phyloP scores from a whole-genome alignment of 2,888 invertebrate genomes.

The Bedellia somnulentella region DNA sequence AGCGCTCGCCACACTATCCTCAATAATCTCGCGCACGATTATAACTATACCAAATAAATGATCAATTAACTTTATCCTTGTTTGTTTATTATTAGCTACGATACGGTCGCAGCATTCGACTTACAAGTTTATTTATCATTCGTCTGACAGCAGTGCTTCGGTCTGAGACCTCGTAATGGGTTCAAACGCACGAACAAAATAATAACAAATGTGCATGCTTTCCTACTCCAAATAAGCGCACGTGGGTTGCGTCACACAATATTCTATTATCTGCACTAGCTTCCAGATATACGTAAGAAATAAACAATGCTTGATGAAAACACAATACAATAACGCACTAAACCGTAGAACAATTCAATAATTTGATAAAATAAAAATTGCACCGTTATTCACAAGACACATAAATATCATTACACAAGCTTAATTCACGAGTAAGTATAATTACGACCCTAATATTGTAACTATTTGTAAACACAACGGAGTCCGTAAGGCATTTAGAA shows the following conservation, averaged over 20 bases:
- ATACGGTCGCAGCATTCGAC: no score
- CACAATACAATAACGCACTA: constrained; percentile 25
- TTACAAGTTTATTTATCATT: no score
- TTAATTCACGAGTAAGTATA: no score
- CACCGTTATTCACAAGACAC: constrained; percentile 34
- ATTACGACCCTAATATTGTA: no score
- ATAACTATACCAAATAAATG: constrained; percentile 25
- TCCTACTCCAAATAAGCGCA: constrained; percentile 49
- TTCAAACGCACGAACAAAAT: constrained; percentile 71
- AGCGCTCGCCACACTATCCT: constrained; percentile 26
- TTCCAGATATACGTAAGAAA: no score
- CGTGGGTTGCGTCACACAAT: constrained; percentile 60
- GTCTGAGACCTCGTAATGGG: constrained; percentile 37
- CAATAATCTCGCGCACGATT: constrained; percentile 34
- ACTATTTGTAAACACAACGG: constrained; percentile 58
- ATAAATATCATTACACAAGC: no score
- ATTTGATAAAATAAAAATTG: constrained; percentile 40
- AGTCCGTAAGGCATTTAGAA: constrained; percentile 49
- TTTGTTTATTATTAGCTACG: no score
- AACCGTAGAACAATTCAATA: constrained; percentile 36
- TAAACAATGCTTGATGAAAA: no score
- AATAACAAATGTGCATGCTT: constrained; percentile 72
- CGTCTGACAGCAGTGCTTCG: constrained; percentile 34
- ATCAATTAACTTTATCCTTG: no score
- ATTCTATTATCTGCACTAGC: no score